Conservation (phyloP, 53 echinoderm and acorn worm species). For the Actinopyga echinites region DNA sequence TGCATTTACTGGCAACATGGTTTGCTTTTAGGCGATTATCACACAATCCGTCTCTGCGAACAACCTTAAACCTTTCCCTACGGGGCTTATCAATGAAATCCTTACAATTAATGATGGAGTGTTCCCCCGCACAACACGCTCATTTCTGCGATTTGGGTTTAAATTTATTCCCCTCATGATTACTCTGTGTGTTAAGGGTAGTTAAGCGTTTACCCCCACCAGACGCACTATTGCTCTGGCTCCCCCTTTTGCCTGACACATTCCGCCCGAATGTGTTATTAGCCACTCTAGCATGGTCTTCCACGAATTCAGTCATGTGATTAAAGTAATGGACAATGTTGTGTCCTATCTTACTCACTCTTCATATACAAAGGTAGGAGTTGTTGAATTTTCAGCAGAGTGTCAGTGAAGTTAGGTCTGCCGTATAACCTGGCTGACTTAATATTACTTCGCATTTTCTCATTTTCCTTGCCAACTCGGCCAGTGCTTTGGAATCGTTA, state of each 20-base stretch:
- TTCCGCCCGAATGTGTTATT: slow-evolving; percentile 42
- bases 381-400: slow-evolving; percentile 5
- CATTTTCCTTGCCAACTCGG: slow-evolving; percentile 53
- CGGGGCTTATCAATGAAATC: slow-evolving; percentile 7
- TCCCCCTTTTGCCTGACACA: too few relatives aligned
- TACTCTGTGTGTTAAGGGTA: too few relatives aligned
- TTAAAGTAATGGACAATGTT: slow-evolving; percentile 12
- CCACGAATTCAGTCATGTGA: slow-evolving; percentile 60
- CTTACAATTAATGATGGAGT: slow-evolving; percentile 12
- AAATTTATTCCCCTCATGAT: background rate
- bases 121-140: slow-evolving; percentile 23
- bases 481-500: slow-evolving; percentile 30
- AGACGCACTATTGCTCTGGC: background rate
- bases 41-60: slow-evolving; percentile 38
- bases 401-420: slow-evolving; percentile 31
- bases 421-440: background rate
- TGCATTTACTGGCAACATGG: slow-evolving; percentile 50
- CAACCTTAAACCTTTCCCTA: slow-evolving; percentile 19
- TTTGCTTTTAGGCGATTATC: slow-evolving; percentile 50
- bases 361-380: slow-evolving; percentile 56
- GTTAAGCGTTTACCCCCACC: background rate
- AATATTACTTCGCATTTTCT: slow-evolving; percentile 41
- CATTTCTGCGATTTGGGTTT: background rate
- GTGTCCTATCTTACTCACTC: slow-evolving; percentile 13
- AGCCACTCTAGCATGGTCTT: slow-evolving; percentile 47